Evolutionary conservation across 2,888 invertebrate genomes (phyloP).

Genomic region (Torymus auratus): DNA sequence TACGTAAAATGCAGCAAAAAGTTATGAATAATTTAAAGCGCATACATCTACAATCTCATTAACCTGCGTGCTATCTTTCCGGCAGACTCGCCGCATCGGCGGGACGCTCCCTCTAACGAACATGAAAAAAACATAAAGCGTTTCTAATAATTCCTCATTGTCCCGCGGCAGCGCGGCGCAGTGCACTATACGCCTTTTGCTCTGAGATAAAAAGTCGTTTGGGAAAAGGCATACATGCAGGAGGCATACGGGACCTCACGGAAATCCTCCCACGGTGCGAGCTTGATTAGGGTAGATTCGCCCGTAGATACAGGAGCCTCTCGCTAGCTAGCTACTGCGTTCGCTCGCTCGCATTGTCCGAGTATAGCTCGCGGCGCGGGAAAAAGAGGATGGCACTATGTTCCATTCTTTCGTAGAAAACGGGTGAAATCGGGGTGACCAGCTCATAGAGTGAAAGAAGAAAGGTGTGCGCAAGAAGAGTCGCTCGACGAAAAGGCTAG

Average conservation of each 20-base stretch:
- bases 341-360: slow-evolving; percentile 49
- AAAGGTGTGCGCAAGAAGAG: slow-evolving; percentile 40
- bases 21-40: no score
- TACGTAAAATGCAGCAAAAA: no score
- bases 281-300: slow-evolving; percentile 55
- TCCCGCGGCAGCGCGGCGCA: not conserved
- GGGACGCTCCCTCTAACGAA: not conserved
- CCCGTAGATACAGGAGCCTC: slow-evolving; percentile 21
- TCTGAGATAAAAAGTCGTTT: not conserved
- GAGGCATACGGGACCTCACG: not conserved
- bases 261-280: slow-evolving; percentile 55
- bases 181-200: not conserved
- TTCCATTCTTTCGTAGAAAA: slow-evolving; percentile 49
- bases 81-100: no score
- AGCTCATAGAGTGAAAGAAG: slow-evolving; percentile 50
- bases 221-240: not conserved
- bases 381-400: slow-evolving; percentile 27
- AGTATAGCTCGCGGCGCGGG: not conserved
- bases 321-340: not conserved
- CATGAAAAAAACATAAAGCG: not conserved
- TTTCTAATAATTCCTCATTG: not conserved
- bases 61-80: no score
- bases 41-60: no score
- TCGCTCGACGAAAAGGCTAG: slow-evolving; percentile 9
- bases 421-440: slow-evolving; percentile 64